These are phyloP conservation scores for Dendrocincla tyrannina DNA, from an alignment of 2,797 vertebrate species.

Conservation along the genomic window DNA sequence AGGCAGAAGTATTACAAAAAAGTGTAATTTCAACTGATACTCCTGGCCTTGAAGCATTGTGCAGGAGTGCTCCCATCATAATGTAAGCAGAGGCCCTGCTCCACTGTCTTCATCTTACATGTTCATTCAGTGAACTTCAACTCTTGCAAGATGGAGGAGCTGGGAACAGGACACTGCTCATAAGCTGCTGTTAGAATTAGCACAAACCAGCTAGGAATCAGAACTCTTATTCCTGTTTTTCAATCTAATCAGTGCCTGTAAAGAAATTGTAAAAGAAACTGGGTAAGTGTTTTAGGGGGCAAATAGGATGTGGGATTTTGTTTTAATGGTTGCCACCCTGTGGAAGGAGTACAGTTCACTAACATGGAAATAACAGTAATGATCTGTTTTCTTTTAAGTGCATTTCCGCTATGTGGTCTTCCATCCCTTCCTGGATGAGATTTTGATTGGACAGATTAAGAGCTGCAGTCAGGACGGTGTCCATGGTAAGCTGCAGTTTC, in stretches of 20 bases:
- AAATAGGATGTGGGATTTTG: not conserved
- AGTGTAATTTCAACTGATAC: not conserved
- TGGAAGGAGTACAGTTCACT: not conserved
- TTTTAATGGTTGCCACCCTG: conserved; percentile 17
- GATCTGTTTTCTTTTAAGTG: conserved; percentile 75
- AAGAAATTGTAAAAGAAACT: not conserved
- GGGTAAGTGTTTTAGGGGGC: not conserved
- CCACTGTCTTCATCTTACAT: not conserved
- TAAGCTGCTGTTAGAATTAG: not conserved
- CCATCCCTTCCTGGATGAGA: conserved; percentile 95
- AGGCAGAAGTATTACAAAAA: not conserved
- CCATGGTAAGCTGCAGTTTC: conserved; percentile 78
- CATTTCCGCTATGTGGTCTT: conserved; percentile 97
- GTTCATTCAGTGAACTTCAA: not conserved
- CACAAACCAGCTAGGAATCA: not conserved
- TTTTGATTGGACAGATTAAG: conserved; percentile 94
- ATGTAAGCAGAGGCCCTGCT: not conserved
- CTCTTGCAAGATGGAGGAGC: not conserved
- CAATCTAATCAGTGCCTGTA: not conserved
- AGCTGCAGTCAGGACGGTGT: conserved; percentile 97
- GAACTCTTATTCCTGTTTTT: not conserved
- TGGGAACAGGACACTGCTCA: not conserved
- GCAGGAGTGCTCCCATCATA: not conserved
- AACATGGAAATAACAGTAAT: not conserved
- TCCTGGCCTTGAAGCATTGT: not conserved